Evolutionary conservation across 2,797 vertebrate genomes (phyloP), one percentile per base, ranked within the genome.

Genomic region (Hypotaenidia philippensis): DNA sequence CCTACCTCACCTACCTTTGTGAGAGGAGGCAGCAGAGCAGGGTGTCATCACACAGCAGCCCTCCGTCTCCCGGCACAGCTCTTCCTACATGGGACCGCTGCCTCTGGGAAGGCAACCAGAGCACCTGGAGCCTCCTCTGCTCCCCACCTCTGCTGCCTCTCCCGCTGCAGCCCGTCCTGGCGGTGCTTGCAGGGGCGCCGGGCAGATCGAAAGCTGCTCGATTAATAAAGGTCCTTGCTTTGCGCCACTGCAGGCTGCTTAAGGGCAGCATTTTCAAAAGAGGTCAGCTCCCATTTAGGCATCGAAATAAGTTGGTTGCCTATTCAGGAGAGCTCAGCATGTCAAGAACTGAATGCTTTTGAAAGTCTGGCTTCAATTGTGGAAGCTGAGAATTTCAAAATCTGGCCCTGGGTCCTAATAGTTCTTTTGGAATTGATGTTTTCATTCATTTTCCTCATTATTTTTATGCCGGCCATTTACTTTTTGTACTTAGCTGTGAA

Each of bases 351-450:
- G 95, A 96, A 94, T 84, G 93, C 93, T 95, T 96, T 97, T 93
- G 94, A 91, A 94, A 97, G 92, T 96, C 96, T 96, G 95, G 85
- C 70, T 94, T 95, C 93, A 92, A 89, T 95, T 96, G 96, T 94
- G 66, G 93, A 95, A 94, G 93, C 93, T 94, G 93, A 97, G 93
- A 92, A 94, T 97, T 96, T 97, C 72, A 68, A 96, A 97, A 96
- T 97, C 94, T 94, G 92, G 91, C 82, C 83, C 79, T 40, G 31
- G 84, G 92, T 96, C 89, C 80, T 93, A 94, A 76, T 69, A 91
- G 94, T 92, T 92, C 95, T 94, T 96, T 96, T 90, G 76, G 91
- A 96, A 91, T 53, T 90, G 77, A 81, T 94, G 95, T 96, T 96
- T 96, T 95, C 74, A 91, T 96, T 96, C 82, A 91, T 93, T 96